These are phyloP conservation scores for Sebastes kiyomatsui DNA, from an alignment of 2,797 vertebrate genomes.

Conservation along the genomic window DNA sequence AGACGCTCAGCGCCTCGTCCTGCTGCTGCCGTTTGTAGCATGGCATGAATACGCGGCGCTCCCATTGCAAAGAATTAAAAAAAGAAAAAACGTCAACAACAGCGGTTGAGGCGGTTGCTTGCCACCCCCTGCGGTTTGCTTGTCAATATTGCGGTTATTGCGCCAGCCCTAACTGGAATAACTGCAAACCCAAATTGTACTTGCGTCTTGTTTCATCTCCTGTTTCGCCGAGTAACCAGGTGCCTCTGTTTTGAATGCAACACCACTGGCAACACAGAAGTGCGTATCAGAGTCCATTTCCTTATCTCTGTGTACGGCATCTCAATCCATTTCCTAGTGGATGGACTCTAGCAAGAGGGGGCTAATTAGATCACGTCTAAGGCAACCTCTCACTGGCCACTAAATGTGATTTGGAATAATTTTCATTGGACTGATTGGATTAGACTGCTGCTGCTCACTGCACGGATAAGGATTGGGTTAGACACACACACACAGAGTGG, in stretches of 20 bases:
- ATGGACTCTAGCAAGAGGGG: conserved; percentile 54
- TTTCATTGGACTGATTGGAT: conserved; percentile 80
- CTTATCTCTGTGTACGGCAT: conserved; percentile 73
- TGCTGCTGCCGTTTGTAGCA: too few species aligned
- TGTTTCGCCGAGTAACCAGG: conserved; percentile 22
- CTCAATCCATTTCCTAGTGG: conserved; percentile 77
- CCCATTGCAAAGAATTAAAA: too few species aligned
- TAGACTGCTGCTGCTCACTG: conserved; percentile 66
- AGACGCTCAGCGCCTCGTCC: too few species aligned
- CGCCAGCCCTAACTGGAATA: not conserved
- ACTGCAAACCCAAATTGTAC: not conserved
- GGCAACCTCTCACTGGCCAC: conserved; percentile 74
- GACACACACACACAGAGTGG: conserved; percentile 32
- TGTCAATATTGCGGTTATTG: too few species aligned
- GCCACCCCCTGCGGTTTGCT: too few species aligned
- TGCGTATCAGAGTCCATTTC: conserved; percentile 67
- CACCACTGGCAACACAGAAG: conserved; percentile 28
- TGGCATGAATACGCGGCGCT: too few species aligned
- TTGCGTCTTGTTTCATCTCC: not conserved
- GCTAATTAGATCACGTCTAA: conserved; percentile 80
- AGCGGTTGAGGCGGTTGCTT: too few species aligned
- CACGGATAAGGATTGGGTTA: conserved; percentile 51
- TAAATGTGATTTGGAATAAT: conserved; percentile 82
- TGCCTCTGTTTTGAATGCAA: conserved; percentile 25
- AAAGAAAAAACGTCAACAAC: too few species aligned